These are phyloP conservation scores for Taeniopygia guttata DNA, from an alignment of 2,797 vertebrate genomes.

Conservation along the genomic window DNA sequence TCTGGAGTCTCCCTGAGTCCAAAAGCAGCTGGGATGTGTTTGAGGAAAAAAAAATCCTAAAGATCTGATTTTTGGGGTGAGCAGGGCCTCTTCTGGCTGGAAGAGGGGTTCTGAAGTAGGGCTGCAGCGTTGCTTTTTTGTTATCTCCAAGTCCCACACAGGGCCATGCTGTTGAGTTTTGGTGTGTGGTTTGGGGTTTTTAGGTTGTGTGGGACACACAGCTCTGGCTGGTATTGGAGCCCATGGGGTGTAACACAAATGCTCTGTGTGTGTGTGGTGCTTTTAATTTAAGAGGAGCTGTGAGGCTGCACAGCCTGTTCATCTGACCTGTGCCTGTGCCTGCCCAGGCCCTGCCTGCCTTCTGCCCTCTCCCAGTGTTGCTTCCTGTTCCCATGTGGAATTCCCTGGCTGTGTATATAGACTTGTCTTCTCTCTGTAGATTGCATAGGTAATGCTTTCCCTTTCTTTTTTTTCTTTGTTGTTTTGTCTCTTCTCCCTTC, in stretches of 20 bases:
- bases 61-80: neutral
- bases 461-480: neutral
- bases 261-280: neutral
- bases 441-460: neutral
- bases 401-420: slow-evolving; percentile 7
- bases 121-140: neutral
- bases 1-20: neutral
- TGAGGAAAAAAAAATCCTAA: neutral
- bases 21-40: neutral
- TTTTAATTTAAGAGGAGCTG: slow-evolving; percentile 24
- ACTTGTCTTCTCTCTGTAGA: neutral
- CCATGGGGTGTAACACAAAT: neutral
- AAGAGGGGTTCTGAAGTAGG: neutral
- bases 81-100: neutral
- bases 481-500: neutral
- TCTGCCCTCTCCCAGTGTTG: neutral
- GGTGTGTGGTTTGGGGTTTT: neutral
- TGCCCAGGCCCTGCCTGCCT: neutral
- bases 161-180: neutral
- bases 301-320: neutral
- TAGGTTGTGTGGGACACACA: neutral
- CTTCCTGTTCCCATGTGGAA: neutral
- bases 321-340: neutral
- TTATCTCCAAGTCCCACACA: neutral
- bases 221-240: neutral